phyloP scores from a whole-genome alignment of 1,140 invertebrate genomes.

The Drosophila baimaii region DNA sequence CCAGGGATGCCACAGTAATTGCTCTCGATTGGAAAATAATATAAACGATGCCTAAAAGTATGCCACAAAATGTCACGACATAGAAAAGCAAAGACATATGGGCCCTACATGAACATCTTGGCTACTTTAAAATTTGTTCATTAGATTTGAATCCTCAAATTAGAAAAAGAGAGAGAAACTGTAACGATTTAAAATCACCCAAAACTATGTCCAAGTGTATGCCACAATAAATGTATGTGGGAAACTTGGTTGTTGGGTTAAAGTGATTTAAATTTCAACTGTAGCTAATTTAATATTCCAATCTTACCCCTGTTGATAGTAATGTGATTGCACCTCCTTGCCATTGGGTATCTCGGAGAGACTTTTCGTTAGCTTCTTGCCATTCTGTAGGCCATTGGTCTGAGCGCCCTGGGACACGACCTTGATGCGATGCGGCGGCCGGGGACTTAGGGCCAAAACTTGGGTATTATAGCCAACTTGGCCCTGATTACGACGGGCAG shows the following conservation, averaged over 20 bases:
- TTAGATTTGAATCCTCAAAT: no score
- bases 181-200: no score
- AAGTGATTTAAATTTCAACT: background rate
- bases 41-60: no score
- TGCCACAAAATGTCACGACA: no score
- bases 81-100: no score
- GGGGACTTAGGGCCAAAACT: constrained; percentile 90
- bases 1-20: no score
- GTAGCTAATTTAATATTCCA: background rate
- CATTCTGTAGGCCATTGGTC: constrained; percentile 90
- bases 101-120: no score
- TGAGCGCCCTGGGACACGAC: constrained; percentile 95
- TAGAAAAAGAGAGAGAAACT: no score
- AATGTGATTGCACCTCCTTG: constrained; percentile 55
- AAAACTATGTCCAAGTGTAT: no score
- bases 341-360: constrained; percentile 89
- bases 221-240: background rate
- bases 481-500: constrained; percentile 85
- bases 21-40: no score
- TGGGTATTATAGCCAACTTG: constrained; percentile 86
- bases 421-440: constrained; percentile 90
- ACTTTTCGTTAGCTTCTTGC: constrained; percentile 91
- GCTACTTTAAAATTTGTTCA: no score
- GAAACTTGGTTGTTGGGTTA: background rate
- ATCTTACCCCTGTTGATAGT: constrained; percentile 57